These are phyloP conservation scores for Apotomis turbidana DNA, from an alignment of 2,888 invertebrate genomes.

Conservation along the genomic window DNA sequence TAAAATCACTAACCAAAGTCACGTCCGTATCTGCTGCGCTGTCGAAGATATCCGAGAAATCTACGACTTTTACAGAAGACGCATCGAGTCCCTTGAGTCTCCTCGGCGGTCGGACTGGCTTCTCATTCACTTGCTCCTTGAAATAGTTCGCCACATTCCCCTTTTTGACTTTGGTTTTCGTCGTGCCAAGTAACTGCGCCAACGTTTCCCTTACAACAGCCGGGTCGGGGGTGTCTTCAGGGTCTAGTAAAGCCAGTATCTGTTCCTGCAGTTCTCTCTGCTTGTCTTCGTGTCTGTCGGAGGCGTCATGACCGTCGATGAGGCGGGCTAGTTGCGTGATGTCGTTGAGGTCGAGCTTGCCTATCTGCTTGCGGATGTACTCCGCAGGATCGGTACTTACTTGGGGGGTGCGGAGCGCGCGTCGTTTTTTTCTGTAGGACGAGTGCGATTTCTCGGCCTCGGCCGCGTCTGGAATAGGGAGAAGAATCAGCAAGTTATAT, in stretches of 20 bases:
- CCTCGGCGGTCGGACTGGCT: constrained; percentile 53
- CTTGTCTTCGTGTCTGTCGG: constrained; percentile 53
- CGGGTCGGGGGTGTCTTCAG: constrained; percentile 70
- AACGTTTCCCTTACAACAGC: constrained; percentile 61
- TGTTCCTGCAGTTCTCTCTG: constrained; percentile 71
- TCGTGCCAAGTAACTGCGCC: constrained; percentile 62
- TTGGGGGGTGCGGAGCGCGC: constrained; percentile 66
- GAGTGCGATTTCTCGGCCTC: constrained; percentile 73
- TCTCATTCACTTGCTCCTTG: constrained; percentile 44
- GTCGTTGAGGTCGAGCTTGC: constrained; percentile 71
- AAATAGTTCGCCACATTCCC: constrained; percentile 17
- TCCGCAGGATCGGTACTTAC: constrained; percentile 78
- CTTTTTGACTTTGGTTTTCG: constrained; percentile 55
- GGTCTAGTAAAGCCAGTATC: constrained; percentile 69
- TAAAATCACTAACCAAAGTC: constrained; percentile 55
- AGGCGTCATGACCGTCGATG: constrained; percentile 69
- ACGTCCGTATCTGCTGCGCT: constrained; percentile 67
- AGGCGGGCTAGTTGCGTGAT: constrained; percentile 71
- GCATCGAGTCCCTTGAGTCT: constrained; percentile 68
- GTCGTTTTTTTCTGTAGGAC: constrained; percentile 72
- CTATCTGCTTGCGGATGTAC: constrained; percentile 71
- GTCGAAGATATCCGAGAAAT: constrained; percentile 62
- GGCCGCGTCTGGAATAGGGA: constrained; percentile 59
- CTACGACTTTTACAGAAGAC: constrained; percentile 54
- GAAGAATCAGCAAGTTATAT: not conserved